Evolutionary conservation across 2,888 invertebrate genomes (phyloP), one percentile per base, ranked within the genome.

Genomic region (Drosophila kuntzei): DNA sequence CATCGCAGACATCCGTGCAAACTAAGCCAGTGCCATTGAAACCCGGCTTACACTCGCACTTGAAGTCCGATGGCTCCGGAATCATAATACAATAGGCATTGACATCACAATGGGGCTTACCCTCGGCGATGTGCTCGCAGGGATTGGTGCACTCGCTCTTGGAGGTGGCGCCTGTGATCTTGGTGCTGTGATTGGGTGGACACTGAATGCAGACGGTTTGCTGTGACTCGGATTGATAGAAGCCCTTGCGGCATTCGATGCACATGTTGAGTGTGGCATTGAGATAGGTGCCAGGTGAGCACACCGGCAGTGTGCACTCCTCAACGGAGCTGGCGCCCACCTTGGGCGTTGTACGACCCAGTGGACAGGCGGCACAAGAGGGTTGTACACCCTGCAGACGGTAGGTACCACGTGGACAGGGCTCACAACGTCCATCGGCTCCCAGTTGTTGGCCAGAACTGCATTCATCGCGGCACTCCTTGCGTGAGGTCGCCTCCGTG

Each of bases 31-130:
- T 97, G 76, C 97, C 97, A 90, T 97, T 97, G 93, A 96, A 98
- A 0, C 98, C 98, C 0, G 97, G 96, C 89, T 98, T 98, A 92
- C 98, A 98, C 90, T 97, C 96, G 90, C 98, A 98, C 87, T 95
- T 95, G 93, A 97, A 97, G 86, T 97, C 96, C 77, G 95, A 95
- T 9, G 95, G 96, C 91, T 97, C 97, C 0, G 95, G 95, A 54
- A 96, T 95, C 71, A 97, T 93, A 6, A 98, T 94, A 89, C 98
- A 98, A 90, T 96, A 96, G 0, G 98, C 97, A 90, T 98, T 97
- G 0, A 94, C 93, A 91, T 98, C 97, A 87, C 98, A 98, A 80
- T 97, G 95, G 93, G 96, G 96, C 83, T 96, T 95, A 37, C 96
- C 96, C 81, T 94, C 94, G 67, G 94, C 94, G 51, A 92, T 88